These are phyloP conservation scores for Myotis myotis DNA, from an alignment of 2,797 vertebrate species.

Conservation along the genomic window DNA sequence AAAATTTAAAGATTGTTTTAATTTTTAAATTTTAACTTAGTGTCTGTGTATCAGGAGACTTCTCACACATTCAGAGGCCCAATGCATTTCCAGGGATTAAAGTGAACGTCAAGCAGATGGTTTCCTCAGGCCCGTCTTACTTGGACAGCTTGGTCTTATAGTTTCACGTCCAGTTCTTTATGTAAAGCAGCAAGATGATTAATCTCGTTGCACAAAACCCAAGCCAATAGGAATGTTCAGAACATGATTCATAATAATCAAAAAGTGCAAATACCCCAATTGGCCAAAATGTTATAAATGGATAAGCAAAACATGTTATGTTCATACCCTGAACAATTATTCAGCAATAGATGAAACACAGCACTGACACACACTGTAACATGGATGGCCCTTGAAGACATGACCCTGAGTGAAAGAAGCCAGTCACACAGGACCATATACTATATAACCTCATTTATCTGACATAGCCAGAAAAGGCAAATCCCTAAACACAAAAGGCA, in stretches of 20 bases:
- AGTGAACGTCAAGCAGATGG: neutral
- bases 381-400: neutral
- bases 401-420: neutral
- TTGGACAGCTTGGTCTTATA: neutral
- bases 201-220: slow-evolving; percentile 26
- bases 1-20: neutral
- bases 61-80: slow-evolving; percentile 2
- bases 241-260: neutral
- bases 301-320: neutral
- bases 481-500: neutral
- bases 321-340: neutral
- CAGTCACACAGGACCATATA: neutral
- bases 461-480: neutral
- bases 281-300: neutral
- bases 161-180: neutral
- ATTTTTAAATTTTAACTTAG: neutral
- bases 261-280: slow-evolving; percentile 24
- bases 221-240: slow-evolving; percentile 8
- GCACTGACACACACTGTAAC: neutral
- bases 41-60: neutral
- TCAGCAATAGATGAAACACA: neutral
- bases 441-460: neutral
- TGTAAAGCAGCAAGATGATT: slow-evolving; percentile 36
- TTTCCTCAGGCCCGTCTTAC: neutral
- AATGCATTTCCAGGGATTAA: slow-evolving; percentile 3